Evolutionary conservation across 1,140 invertebrate genomes (phyloP).

Genomic region (Macrobrachium nipponense): DNA sequence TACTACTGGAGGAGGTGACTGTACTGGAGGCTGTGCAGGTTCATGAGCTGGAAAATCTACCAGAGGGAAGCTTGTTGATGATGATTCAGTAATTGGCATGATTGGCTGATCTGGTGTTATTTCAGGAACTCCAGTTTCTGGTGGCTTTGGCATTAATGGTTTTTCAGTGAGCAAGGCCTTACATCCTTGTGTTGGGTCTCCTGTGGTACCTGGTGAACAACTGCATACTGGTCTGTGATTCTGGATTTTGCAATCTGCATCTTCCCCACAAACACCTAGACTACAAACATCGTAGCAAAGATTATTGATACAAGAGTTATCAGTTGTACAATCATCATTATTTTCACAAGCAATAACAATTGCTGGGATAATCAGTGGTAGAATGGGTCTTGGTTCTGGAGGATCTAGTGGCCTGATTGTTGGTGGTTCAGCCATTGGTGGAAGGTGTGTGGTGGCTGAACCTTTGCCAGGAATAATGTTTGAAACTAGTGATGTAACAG

Average conservation of each 20-base stretch:
- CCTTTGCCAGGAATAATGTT: constrained; percentile 12
- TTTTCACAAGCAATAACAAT: constrained; percentile 67
- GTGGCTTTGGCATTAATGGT: constrained; percentile 6
- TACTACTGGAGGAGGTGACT: not conserved
- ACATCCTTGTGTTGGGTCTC: constrained; percentile 71
- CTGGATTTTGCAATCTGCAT: constrained; percentile 80
- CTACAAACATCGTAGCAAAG: constrained; percentile 75
- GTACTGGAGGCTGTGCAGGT: not conserved
- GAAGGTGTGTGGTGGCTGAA: not conserved
- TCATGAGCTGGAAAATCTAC: not conserved
- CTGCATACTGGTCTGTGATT: constrained; percentile 82
- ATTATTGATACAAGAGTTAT: constrained; percentile 75
- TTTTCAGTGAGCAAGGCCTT: constrained; percentile 43
- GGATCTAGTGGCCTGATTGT: constrained; percentile 2
- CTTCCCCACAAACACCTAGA: constrained; percentile 76
- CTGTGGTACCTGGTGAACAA: constrained; percentile 78
- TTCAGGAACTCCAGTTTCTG: not conserved
- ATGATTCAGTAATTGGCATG: constrained; percentile 68
- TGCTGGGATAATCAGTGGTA: constrained; percentile 4
- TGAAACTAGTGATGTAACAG: constrained; percentile 82
- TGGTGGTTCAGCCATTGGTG: constrained; percentile 5
- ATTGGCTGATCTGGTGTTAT: not conserved
- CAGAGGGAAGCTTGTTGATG: constrained; percentile 7
- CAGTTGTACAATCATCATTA: constrained; percentile 81
- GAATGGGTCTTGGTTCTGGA: constrained; percentile 4